phyloP scores from a whole-genome alignment of 2,113 vertebrate species.

The Astatoreochromis straeleni region DNA sequence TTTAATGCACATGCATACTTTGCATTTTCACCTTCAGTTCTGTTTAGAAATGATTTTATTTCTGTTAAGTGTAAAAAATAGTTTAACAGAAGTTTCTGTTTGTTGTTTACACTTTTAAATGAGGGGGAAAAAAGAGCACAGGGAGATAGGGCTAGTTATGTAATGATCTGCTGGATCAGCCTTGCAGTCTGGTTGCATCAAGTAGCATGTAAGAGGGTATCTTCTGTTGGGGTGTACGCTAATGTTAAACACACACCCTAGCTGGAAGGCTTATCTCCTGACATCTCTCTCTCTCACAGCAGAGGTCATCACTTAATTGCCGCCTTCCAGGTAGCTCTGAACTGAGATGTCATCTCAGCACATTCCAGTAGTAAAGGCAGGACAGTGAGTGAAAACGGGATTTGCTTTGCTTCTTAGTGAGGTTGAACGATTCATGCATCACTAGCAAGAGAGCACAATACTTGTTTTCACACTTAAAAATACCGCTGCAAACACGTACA shows the following conservation, averaged over 20 bases:
- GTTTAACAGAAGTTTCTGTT: neutral
- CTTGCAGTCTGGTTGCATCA: neutral
- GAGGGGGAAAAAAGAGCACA: rapidly evolving
- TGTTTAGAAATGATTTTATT: neutral
- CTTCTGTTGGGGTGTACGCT: neutral
- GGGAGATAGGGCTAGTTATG: neutral
- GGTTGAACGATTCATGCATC: neutral
- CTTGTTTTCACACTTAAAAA: neutral
- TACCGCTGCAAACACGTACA: neutral
- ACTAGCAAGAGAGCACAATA: neutral
- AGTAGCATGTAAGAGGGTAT: neutral
- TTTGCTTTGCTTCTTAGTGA: neutral
- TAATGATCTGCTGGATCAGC: neutral
- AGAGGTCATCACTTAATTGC: neutral
- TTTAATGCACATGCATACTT: neutral
- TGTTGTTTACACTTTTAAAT: neutral
- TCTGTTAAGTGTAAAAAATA: neutral
- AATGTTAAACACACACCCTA: neutral
- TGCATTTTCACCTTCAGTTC: neutral
- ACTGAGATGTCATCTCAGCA: neutral
- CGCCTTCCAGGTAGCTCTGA: neutral
- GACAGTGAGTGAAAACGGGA: neutral
- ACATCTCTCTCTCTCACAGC: neutral
- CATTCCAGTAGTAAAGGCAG: neutral
- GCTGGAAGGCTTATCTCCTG: neutral